phyloP scores from a whole-genome alignment of 2,888 invertebrate species.

The Drosophila aldrichi region DNA sequence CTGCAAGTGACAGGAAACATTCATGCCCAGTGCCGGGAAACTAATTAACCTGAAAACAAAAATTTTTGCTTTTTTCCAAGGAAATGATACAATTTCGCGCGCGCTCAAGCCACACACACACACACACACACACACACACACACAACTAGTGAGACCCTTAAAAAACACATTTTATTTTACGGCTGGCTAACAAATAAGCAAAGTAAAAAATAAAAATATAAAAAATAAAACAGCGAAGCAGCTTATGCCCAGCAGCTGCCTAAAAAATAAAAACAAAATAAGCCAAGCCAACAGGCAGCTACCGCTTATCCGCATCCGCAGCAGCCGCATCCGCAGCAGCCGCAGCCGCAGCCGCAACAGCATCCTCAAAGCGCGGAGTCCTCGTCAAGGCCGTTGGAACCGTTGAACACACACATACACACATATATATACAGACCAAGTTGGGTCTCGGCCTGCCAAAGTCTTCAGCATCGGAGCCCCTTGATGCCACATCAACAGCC shows the following conservation, averaged over 20 bases:
- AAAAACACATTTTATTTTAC: conserved; percentile 67
- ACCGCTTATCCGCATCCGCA: conserved; percentile 53
- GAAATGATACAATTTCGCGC: conserved; percentile 78
- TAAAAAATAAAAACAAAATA: conserved; percentile 22
- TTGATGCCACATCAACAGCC: conserved; percentile 37
- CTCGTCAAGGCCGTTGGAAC: conserved; percentile 60
- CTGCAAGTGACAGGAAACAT: conserved; percentile 79
- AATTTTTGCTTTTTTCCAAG: conserved; percentile 58
- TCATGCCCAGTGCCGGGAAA: conserved; percentile 65
- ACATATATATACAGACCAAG: conserved; percentile 9
- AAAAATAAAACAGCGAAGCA: conserved; percentile 40
- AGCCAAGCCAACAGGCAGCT: conserved; percentile 43
- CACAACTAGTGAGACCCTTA: conserved; percentile 35
- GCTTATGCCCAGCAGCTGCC: conserved; percentile 49
- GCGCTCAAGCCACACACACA: no score
- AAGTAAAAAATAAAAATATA: conserved; percentile 12
- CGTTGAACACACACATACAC: conserved; percentile 10
- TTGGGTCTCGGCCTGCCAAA: conserved; percentile 42
- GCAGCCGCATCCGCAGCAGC: conserved; percentile 21
- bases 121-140: conserved; percentile 19
- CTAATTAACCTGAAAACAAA: conserved; percentile 73
- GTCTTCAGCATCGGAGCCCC: conserved; percentile 46
- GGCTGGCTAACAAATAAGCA: conserved; percentile 42
- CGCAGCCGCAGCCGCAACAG: conserved; percentile 21
- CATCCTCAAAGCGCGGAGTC: conserved; percentile 50